Evolutionary conservation across 1,140 invertebrate genomes (phyloP).

Genomic region (Bombus confusus): DNA sequence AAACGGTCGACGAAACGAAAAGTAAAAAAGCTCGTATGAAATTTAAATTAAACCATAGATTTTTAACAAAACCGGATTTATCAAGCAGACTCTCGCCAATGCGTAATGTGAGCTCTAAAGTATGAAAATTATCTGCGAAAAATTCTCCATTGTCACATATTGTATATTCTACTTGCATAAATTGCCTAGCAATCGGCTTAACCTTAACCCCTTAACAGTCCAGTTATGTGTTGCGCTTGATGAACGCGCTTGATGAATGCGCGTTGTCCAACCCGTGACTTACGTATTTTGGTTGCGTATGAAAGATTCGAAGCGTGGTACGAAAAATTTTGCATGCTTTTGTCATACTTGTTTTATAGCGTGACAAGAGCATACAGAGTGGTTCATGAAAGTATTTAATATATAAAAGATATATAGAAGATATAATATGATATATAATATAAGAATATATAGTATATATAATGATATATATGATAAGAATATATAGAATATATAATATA

Average conservation of each 20-base stretch:
- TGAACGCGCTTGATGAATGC: not conserved
- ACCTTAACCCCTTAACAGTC: not conserved
- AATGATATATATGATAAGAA: too few species aligned
- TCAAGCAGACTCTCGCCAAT: not conserved
- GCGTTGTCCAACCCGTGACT: not conserved
- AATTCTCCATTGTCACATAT: not conserved
- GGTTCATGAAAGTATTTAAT: not conserved
- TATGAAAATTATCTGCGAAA: not conserved
- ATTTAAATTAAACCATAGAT: constrained; percentile 8
- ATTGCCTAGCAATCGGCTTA: not conserved
- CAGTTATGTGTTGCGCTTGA: not conserved
- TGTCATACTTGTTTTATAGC: not conserved
- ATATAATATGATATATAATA: too few species aligned
- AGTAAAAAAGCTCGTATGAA: not conserved
- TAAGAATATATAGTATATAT: too few species aligned
- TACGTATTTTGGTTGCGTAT: not conserved
- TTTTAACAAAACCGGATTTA: not conserved
- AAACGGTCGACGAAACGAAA: not conserved
- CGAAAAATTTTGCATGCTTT: not conserved
- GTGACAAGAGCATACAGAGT: too few species aligned
- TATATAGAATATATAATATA: too few species aligned
- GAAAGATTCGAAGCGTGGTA: not conserved
- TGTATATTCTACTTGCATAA: not conserved
- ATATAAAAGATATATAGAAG: too few species aligned
- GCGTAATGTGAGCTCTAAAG: not conserved